Percentiles rank a stretch among this genome's conserved stretches.
These are phyloP conservation scores for Lagria hirta DNA, from an alignment of 2,888 invertebrate genomes.

Conservation along the genomic window DNA sequence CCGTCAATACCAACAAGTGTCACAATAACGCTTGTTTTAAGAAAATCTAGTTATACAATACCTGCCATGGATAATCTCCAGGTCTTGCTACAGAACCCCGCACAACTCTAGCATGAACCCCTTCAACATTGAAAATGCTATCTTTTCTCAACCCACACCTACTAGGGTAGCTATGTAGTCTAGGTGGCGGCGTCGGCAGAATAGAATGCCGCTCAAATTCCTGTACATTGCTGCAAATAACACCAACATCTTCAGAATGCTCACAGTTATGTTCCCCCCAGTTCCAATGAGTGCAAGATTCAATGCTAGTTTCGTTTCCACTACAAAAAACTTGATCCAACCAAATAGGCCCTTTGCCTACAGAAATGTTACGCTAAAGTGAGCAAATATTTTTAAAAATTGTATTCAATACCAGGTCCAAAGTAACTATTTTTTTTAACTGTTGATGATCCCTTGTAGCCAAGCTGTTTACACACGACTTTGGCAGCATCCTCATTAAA, in stretches of 20 bases:
- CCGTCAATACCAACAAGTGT: too few relatives aligned
- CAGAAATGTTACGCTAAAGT: conserved; percentile 8
- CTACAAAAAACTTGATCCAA: conserved; percentile 68
- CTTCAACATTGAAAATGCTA: conserved; percentile 53
- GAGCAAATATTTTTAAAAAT: too few relatives aligned
- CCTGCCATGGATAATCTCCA: conserved; percentile 78
- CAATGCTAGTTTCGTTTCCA: conserved; percentile 67
- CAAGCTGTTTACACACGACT: conserved; percentile 63
- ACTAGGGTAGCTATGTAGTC: conserved; percentile 8
- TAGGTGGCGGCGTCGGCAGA: conserved; percentile 3
- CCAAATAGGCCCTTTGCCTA: conserved; percentile 68
- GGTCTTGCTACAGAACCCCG: conserved; percentile 62
- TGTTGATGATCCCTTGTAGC: conserved; percentile 57
- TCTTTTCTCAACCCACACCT: conserved; percentile 59
- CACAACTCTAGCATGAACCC: conserved; percentile 61
- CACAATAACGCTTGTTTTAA: too few relatives aligned
- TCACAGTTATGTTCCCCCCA: conserved; percentile 74
- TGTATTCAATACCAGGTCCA: conserved; percentile 52
- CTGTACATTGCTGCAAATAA: conserved; percentile 53
- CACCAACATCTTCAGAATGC: conserved; percentile 68
- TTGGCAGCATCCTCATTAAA: conserved; percentile 67
- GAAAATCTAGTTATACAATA: conserved; percentile 39
- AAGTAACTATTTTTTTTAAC: conserved; percentile 59
- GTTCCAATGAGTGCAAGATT: conserved; percentile 64
- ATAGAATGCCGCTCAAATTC: conserved; percentile 36